Evolutionary conservation across 2,113 vertebrate genomes (phyloP).

Genomic region (Corythornis vintsioides): DNA sequence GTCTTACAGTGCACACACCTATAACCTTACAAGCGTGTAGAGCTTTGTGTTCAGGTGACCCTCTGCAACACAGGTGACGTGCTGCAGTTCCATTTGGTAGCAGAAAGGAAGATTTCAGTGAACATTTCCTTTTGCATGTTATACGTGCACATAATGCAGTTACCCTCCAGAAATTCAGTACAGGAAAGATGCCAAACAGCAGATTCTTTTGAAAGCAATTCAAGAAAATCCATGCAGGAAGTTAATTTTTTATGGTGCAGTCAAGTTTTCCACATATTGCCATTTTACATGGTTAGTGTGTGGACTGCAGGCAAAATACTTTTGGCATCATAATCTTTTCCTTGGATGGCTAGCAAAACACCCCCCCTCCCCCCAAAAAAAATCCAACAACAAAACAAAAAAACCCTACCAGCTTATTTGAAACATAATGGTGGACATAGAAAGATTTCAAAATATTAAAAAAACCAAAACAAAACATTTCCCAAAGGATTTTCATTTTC

Average conservation of each 20-base stretch:
- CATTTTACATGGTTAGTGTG: constrained; percentile 5
- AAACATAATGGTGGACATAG: background rate
- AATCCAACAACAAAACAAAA: too few relatives aligned
- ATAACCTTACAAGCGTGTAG: fast-evolving
- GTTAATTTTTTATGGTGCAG: constrained; percentile 28
- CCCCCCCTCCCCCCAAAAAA: too few relatives aligned
- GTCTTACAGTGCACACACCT: background rate
- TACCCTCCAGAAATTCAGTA: constrained; percentile 29
- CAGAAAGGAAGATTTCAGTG: background rate
- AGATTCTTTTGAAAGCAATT: constrained; percentile 43
- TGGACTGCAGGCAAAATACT: constrained; percentile 43
- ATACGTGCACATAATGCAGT: background rate
- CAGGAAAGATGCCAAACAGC: constrained; percentile 44
- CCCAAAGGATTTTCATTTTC: background rate
- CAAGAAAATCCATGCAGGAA: constrained; percentile 52
- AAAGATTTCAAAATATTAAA: background rate
- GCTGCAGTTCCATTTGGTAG: background rate
- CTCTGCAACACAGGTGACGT: background rate
- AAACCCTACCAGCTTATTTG: background rate
- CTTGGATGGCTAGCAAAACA: background rate
- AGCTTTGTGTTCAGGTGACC: background rate
- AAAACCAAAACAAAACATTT: background rate
- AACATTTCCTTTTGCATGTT: constrained; percentile 14
- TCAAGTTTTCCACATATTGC: constrained; percentile 20
- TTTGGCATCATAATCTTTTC: constrained; percentile 28